A percentile compares a stretch with the other conserved stretches of the same genome.
phyloP scores from a whole-genome alignment of 92 coral and sea anemone species.

The Phenganax marumi region DNA sequence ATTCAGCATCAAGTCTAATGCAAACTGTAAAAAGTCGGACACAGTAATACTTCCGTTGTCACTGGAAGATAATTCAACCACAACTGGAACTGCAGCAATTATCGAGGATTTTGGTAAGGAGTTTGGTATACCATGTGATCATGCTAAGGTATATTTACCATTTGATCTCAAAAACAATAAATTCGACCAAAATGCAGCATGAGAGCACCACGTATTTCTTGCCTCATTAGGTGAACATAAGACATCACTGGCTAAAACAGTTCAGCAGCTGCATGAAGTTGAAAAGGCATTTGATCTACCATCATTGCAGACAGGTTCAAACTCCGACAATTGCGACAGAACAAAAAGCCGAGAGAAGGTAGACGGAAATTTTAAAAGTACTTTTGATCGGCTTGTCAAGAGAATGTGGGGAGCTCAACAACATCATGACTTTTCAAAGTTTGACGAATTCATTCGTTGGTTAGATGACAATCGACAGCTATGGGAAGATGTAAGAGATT shows the following conservation, averaged over 20 bases:
- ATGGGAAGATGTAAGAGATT: slow-evolving; percentile 36
- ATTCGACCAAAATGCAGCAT: slow-evolving; percentile 53
- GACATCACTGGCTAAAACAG: slow-evolving; percentile 42
- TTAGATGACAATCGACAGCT: slow-evolving; percentile 29
- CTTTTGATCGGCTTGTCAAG: slow-evolving; percentile 48
- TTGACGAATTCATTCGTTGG: slow-evolving; percentile 20
- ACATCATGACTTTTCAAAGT: slow-evolving; percentile 15
- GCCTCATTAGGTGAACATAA: slow-evolving; percentile 33
- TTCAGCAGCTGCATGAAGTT: slow-evolving; percentile 38
- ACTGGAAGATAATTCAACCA: slow-evolving; percentile 54
- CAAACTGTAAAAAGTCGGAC: slow-evolving; percentile 38
- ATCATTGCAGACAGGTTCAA: background rate
- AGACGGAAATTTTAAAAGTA: slow-evolving; percentile 50
- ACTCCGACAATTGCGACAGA: background rate
- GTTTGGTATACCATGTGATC: slow-evolving; percentile 47
- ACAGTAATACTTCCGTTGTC: slow-evolving; percentile 58
- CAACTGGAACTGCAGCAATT: slow-evolving; percentile 57
- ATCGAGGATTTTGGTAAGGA: slow-evolving; percentile 61
- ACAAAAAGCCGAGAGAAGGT: slow-evolving; percentile 34
- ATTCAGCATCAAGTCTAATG: slow-evolving; percentile 14
- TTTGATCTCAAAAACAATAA: slow-evolving; percentile 38
- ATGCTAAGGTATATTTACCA: slow-evolving; percentile 35
- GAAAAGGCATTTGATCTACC: slow-evolving; percentile 33
- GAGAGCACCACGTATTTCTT: slow-evolving; percentile 45
- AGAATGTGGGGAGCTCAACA: slow-evolving; percentile 60